These are phyloP conservation scores for Turnix velox DNA, from an alignment of 2,113 vertebrate species.

Conservation along the genomic window DNA sequence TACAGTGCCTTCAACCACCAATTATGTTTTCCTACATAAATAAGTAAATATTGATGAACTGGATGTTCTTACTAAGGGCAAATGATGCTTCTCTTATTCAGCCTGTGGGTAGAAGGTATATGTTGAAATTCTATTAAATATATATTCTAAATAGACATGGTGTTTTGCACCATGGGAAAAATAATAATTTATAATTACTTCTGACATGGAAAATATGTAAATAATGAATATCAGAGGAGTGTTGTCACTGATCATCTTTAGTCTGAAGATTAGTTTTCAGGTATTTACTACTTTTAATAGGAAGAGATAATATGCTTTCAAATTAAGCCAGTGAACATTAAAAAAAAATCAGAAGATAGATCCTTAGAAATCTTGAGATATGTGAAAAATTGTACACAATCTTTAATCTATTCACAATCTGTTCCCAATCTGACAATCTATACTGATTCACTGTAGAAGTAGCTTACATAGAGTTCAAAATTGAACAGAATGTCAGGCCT, in stretches of 20 bases:
- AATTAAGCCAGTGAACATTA: not conserved
- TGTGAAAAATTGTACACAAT: not conserved
- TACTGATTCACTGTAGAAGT: not conserved
- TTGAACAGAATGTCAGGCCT: not conserved
- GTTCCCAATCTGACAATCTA: not conserved
- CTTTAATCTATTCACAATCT: no score
- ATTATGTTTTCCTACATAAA: not conserved
- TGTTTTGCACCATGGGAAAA: no score
- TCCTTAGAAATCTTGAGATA: not conserved
- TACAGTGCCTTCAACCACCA: not conserved
- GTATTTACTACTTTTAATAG: not conserved
- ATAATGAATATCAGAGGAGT: not conserved
- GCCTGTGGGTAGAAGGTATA: not conserved
- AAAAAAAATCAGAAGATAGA: not conserved
- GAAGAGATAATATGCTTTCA: not conserved
- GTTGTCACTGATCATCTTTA: not conserved
- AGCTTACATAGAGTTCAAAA: not conserved
- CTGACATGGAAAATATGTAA: not conserved
- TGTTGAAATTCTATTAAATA: not conserved
- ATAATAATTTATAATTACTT: not conserved
- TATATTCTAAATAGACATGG: not conserved
- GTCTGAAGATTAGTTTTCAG: not conserved
- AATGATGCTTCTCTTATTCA: not conserved
- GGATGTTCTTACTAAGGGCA: not conserved
- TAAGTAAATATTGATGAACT: not conserved